These are phyloP conservation scores for Ophion costatus DNA, from an alignment of 2,888 invertebrate genomes.

Conservation along the genomic window DNA sequence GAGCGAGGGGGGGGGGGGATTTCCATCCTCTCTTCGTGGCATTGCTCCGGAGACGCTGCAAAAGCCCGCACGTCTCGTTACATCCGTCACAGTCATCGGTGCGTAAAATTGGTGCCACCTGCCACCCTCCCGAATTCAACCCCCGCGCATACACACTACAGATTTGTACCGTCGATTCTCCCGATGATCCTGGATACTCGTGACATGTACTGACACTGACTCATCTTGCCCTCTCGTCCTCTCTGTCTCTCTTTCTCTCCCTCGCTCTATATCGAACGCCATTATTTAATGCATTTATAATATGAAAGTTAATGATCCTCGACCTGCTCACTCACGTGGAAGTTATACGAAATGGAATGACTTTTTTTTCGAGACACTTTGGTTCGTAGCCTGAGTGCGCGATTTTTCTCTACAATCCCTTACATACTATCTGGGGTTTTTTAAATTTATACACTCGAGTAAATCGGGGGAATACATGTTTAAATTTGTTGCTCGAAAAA, in stretches of 20 bases:
- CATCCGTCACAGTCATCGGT: conserved; percentile 83
- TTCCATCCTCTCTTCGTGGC: conserved; percentile 38
- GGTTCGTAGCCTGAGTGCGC: not conserved
- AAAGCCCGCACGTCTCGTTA: conserved; percentile 75
- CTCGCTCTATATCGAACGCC: conserved; percentile 1
- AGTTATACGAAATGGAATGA: conserved; percentile 69
- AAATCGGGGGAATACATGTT: not conserved
- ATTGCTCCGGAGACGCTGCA: conserved; percentile 48
- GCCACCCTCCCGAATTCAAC: conserved; percentile 78
- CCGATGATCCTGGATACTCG: conserved; percentile 42
- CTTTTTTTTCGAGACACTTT: conserved; percentile 15
- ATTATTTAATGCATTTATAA: conserved; percentile 82
- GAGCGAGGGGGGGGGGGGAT: conserved; percentile 9
- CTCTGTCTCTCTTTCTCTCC: not conserved
- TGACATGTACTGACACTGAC: conserved; percentile 59
- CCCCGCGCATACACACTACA: conserved; percentile 43
- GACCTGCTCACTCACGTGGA: conserved; percentile 74
- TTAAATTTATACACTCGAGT: not conserved
- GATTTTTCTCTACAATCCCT: not conserved
- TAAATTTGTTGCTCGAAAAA: not conserved
- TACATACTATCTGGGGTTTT: not conserved
- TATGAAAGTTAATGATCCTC: conserved; percentile 79
- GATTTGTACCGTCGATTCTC: conserved; percentile 42
- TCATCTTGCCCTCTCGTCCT: conserved; percentile 52
- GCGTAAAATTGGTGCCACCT: conserved; percentile 84